Base-by-base conservation (phyloP, 1,140 invertebrate species). In the Zaprionus davidi region DNA sequence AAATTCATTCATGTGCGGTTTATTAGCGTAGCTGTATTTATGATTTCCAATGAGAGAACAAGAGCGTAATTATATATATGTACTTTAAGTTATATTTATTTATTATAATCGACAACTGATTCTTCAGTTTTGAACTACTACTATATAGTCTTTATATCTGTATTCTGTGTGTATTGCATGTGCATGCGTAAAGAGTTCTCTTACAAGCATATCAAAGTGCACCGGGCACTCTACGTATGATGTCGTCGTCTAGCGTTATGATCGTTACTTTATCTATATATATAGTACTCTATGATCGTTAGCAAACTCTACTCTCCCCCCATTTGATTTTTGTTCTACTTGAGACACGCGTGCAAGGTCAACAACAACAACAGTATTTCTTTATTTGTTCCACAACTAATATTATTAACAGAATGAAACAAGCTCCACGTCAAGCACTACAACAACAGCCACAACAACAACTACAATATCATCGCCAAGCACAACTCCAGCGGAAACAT, bases 391-490 rank as follows among this genome's bases (percentile, higher is more conserved):
- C 85, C 86, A 77, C 41, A 90, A 90, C 86, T 85, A 90, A 90
- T 90, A 90, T 92, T 90, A 92, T 92, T 92, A 92, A 92, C 92
- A 92, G 92, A 92, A 91, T 85, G 90, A 92, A 78, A 86, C 78
- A 81, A 91, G 90, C 79, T 66, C 55, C 79, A 76, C 73, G 76
- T 75, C 76, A 74, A 70, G 75, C 46, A 64, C 71, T 76, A 57
- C 70, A 64, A 72, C 78, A 78, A 51, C 66, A 46, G 66, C 59
- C 64, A 51, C 68, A 76, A 34, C 60, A 76, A 72, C 72, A 71
- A 63, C 79, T 28, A 46, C 38, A 34, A 38, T 44, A 63, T 12
- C 67, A 44, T 51, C 49, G 59, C 71, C 72, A 71, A 70, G 72
- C 51, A 65, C 79, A 76, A 46, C 65, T 62, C 67, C 74, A 76